Base-by-base conservation (phyloP, 1,140 invertebrate genomes). In the Kradibia gibbosae region DNA sequence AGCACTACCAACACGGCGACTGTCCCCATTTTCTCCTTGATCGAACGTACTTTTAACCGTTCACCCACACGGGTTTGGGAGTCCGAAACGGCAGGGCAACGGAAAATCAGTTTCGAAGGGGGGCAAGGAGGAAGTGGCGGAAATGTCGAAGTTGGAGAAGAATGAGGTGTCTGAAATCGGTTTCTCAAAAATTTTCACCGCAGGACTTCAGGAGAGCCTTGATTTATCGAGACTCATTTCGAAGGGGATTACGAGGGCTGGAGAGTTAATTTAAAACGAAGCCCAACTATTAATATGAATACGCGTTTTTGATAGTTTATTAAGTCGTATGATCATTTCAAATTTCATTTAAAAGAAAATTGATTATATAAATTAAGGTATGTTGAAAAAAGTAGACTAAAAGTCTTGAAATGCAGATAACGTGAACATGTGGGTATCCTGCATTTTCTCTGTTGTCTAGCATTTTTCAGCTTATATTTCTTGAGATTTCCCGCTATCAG, bases 271-370 rank as follows among this genome's bases (percentile, higher is more conserved):
- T 53, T 11, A 53, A 53, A 53, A 53, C 50, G 50, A 53, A 22
- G 20, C 50, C 10, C 20, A 11, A 20, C 15, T 11, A 22, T 53
- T 48, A 20, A 11, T 53, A 53, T 53, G 50, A 53, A 53, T 67
- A 36, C 62, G 20, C 20, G 34, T 5, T 5, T 39, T 22, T 1
- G 10, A 36, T 67, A n/a, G 22, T 67, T 67, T 36, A 67, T 22
- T 28, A 39, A 67, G 62, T 67, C 34, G 7, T 39, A 31, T n/a
- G 11, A n/a, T 0, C 22, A 36, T 36, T 22, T 3, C 11, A 67
- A 67, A 39, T 67, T 39, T 67, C 62, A 67, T 67, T 67, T 67
- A 22, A 31, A 39, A 36, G 62, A 39, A 67, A 67, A 67, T 67
- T 39, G 25, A 67, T 8, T 67, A 1, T 5, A 36, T 39, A 31